Base-by-base conservation (phyloP, 92 coral and sea anemone species). In the Parazoanthus darwini region DNA sequence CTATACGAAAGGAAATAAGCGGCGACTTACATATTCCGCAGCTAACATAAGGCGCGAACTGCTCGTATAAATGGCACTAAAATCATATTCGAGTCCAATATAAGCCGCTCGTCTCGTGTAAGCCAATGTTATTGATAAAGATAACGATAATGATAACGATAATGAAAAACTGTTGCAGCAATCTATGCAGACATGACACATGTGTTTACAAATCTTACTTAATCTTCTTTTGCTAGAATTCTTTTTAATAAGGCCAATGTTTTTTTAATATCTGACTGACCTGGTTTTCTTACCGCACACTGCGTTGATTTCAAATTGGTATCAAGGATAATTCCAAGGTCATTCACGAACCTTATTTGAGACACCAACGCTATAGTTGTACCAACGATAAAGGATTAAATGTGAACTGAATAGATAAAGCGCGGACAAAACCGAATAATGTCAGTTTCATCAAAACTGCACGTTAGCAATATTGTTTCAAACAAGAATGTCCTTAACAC, bases 201-300 rank as follows among this genome's bases (percentile, higher is more conserved):
- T 0, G 88, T 84, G 65, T 67, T 77, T 26, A 78, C 86, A 26
- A 86, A 66, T 16, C 76, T 78, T 58, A 85, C 80, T 20, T 68
- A 50, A 37, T 46, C 77, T 33, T 90, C 82, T 33, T 51, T 85
- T 22, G 75, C 46, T 10, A 85, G 85, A 36, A 51, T 74, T 89
- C 33, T 89, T 89, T 10, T 81, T 7, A 42, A 85, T 89, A 18
- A 80, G 85, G 16, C 91, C 91, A 38, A 74, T 76, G 66, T 68
- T 46, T 26, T 82, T 26, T 85, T 77, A 29, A 29, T 29, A 29
- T 29, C 33, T 15, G 79, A 29, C 71, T 4, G 75, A 39, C 26
- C 36, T 25, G 23, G 89, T 89, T 54, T 77, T 76, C 71, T 80
- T 65, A 46, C 33, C 33, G 33, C 89, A 85, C 25, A 66, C 50